phyloP scores from a whole-genome alignment of 2,113 vertebrate species.

The Pimephales promelas region DNA sequence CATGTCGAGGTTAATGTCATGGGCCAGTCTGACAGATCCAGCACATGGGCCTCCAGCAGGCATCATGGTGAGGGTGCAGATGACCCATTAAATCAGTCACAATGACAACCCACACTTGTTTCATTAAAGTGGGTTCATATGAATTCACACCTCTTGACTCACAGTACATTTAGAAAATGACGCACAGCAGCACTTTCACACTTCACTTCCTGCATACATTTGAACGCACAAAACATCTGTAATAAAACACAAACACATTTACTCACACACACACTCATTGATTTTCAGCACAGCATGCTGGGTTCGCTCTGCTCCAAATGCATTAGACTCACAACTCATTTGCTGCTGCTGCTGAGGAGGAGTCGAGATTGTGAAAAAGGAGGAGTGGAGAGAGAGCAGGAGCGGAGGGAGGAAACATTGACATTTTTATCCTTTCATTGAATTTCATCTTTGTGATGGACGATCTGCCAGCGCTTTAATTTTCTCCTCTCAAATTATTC shows the following conservation, averaged over 20 bases:
- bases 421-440: constrained; percentile 85
- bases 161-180: background rate
- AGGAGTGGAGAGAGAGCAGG: constrained; percentile 23
- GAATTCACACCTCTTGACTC: constrained; percentile 19
- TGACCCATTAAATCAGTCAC: constrained; percentile 11
- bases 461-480: constrained; percentile 83
- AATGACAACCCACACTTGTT: background rate
- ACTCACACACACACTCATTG: constrained; percentile 17
- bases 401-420: constrained; percentile 61
- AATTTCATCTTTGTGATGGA: constrained; percentile 83
- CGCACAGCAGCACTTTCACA: constrained; percentile 15
- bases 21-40: constrained; percentile 15
- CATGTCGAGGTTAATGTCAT: background rate
- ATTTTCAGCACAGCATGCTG: background rate
- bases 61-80: constrained; percentile 18
- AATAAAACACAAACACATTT: constrained; percentile 20
- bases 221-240: constrained; percentile 18
- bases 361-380: constrained; percentile 30
- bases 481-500: constrained; percentile 86
- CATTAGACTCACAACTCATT: constrained; percentile 44
- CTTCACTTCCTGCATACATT: constrained; percentile 20
- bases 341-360: constrained; percentile 8
- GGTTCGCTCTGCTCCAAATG: constrained; percentile 28
- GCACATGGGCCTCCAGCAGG: constrained; percentile 20
- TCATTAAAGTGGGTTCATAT: constrained; percentile 12